Evolutionary conservation across 2,888 invertebrate genomes (phyloP).

Genomic region (Limenitis camilla): DNA sequence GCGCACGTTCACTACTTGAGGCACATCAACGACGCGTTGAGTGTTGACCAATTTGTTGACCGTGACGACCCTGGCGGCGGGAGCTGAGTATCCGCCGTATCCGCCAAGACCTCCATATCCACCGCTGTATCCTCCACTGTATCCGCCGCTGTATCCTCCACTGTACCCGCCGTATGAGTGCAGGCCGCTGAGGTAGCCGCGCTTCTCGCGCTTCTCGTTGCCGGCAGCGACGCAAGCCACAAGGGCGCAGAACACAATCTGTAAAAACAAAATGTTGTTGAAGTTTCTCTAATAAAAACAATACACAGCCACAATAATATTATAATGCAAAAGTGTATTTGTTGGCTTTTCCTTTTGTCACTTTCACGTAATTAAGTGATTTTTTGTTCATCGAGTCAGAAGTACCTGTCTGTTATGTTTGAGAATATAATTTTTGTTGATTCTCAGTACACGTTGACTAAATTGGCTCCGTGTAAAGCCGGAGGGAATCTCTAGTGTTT

Average conservation of each 20-base stretch:
- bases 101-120: conserved; percentile 9
- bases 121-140: background rate
- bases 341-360: too few species aligned
- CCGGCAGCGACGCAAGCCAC: conserved; percentile 19
- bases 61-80: conserved; percentile 29
- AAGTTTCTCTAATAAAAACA: too few species aligned
- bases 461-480: too few species aligned
- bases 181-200: conserved; percentile 22
- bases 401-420: too few species aligned
- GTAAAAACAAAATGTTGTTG: conserved; percentile 1
- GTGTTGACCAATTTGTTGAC: conserved; percentile 38
- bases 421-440: too few species aligned
- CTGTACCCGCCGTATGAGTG: conserved; percentile 13
- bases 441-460: too few species aligned
- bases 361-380: too few species aligned
- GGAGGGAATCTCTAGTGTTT: too few species aligned
- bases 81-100: conserved; percentile 13
- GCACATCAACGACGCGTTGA: conserved; percentile 31
- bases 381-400: too few species aligned
- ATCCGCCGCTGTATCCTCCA: background rate
- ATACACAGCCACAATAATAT: too few species aligned
- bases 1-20: conserved; percentile 37
- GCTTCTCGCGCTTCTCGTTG: conserved; percentile 20
- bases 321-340: too few species aligned
- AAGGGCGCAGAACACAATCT: conserved; percentile 20